phyloP scores from a whole-genome alignment of 2,113 vertebrate genomes.

The Perca schrenkii region DNA sequence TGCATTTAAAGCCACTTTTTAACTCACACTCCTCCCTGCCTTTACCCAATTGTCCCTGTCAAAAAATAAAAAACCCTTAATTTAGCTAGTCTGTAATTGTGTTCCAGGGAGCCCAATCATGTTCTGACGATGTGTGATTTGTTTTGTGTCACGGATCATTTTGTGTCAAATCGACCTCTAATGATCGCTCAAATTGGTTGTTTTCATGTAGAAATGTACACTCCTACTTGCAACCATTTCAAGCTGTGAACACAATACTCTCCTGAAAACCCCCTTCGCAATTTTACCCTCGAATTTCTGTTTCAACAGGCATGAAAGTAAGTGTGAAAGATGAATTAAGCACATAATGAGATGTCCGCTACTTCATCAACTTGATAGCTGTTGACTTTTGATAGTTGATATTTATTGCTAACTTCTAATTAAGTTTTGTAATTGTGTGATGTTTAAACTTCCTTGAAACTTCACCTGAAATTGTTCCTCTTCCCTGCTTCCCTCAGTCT shows the following conservation, averaged over 20 bases:
- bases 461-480: neutral
- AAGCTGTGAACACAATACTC: constrained; percentile 68
- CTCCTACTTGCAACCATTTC: constrained; percentile 67
- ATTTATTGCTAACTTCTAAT: constrained; percentile 62
- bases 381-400: constrained; percentile 61
- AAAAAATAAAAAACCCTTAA: constrained; percentile 67
- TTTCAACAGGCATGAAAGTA: constrained; percentile 72
- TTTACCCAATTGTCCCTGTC: constrained; percentile 64
- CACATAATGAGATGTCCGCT: constrained; percentile 66
- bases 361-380: constrained; percentile 65
- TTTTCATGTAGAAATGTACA: constrained; percentile 83
- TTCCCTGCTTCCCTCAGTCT: neutral
- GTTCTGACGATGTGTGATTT: constrained; percentile 76
- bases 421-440: constrained; percentile 44
- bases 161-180: constrained; percentile 80
- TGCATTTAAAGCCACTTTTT: constrained; percentile 56
- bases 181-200: constrained; percentile 82
- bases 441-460: constrained; percentile 26
- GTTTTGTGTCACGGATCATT: constrained; percentile 84
- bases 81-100: constrained; percentile 78
- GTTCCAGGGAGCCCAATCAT: constrained; percentile 72
- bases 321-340: constrained; percentile 74
- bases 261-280: constrained; percentile 49
- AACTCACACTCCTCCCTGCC: constrained; percentile 41
- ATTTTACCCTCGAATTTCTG: constrained; percentile 70